Conservation (phyloP, 2,113 vertebrate genomes). For the Notarius quadriscutis region DNA sequence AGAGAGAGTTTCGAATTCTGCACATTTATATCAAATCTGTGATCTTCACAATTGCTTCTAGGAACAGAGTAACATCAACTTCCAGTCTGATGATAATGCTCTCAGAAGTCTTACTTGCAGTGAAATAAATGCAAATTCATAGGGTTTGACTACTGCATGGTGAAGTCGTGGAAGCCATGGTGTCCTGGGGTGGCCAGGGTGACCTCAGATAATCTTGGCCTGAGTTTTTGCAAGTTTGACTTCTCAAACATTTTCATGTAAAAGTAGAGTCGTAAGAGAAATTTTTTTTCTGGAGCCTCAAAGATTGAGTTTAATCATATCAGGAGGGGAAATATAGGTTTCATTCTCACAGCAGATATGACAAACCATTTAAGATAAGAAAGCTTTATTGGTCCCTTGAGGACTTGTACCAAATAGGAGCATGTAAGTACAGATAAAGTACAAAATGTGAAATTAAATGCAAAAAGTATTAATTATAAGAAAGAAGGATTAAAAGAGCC, state of each 20-base stretch:
- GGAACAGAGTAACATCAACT: not conserved
- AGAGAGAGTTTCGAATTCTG: slow-evolving; percentile 5
- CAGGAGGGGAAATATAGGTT: not conserved
- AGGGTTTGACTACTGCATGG: not conserved
- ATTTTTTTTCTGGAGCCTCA: not conserved
- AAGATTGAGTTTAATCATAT: not conserved
- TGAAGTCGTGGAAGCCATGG: not conserved
- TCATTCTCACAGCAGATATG: not conserved
- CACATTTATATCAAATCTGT: slow-evolving; percentile 38
- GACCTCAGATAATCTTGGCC: not conserved
- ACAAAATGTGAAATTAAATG: not conserved
- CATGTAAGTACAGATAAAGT: not conserved
- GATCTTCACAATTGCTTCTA: slow-evolving; percentile 38
- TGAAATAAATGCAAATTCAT: not conserved
- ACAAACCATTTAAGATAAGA: not conserved
- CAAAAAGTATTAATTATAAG: not conserved
- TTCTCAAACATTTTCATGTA: not conserved
- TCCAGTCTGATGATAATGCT: slow-evolving; percentile 10
- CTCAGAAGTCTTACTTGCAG: not conserved
- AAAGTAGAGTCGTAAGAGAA: not conserved
- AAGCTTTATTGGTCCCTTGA: not conserved
- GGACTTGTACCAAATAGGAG: not conserved
- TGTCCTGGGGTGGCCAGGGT: not conserved
- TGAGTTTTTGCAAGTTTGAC: not conserved
- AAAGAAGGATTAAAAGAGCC: not conserved